phyloP scores from a whole-genome alignment of 2,113 vertebrate genomes.

The Cervus canadensis region DNA sequence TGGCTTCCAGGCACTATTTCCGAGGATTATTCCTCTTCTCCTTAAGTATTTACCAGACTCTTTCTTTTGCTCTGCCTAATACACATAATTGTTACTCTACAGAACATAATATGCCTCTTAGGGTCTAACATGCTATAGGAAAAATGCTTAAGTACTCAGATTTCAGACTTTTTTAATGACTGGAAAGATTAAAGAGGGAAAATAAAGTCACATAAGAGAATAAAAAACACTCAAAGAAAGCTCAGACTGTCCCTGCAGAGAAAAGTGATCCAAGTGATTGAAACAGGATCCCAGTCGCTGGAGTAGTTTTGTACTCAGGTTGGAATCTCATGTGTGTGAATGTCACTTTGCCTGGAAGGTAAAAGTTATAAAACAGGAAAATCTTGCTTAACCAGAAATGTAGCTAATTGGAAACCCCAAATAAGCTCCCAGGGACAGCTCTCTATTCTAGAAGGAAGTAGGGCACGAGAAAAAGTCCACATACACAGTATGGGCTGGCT shows the following conservation, averaged over 20 bases:
- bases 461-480: not conserved
- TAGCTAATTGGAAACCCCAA: not conserved
- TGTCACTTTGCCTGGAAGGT: not conserved
- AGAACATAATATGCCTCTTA: constrained; percentile 30
- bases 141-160: constrained; percentile 30
- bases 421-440: not conserved
- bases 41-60: not conserved
- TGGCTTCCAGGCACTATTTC: not conserved
- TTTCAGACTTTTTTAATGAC: constrained; percentile 17
- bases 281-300: not conserved
- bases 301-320: not conserved
- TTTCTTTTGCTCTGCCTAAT: not conserved
- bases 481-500: accelerated
- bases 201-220: not conserved
- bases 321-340: not conserved
- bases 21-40: not conserved
- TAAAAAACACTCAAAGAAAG: not conserved
- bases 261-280: not conserved
- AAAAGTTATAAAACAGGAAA: not conserved
- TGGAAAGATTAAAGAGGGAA: constrained; percentile 28
- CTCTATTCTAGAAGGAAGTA: not conserved
- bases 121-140: not conserved
- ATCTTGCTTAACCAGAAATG: constrained; percentile 4
- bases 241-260: not conserved
- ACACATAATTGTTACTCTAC: not conserved